Percentiles rank a stretch among this genome's conserved stretches.
phyloP scores from a whole-genome alignment of 1,140 invertebrate genomes.

The Contarinia nasturtii region DNA sequence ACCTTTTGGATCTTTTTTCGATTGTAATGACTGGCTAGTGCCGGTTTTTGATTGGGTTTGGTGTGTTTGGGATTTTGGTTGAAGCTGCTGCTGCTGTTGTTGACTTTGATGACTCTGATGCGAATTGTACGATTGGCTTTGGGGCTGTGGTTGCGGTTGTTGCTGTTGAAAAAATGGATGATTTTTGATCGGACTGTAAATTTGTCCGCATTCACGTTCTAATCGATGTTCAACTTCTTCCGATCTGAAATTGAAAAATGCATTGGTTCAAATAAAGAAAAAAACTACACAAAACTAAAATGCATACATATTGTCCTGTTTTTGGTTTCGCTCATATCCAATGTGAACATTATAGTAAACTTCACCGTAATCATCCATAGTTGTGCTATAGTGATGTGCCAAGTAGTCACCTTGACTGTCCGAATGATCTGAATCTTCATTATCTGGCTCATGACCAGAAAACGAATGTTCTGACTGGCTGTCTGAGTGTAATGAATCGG shows the following conservation, averaged over 20 bases:
- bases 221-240: constrained; percentile 23
- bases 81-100: constrained; percentile 4
- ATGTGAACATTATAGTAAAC: constrained; percentile 36
- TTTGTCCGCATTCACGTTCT: constrained; percentile 16
- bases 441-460: constrained; percentile 43
- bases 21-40: no score
- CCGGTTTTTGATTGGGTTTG: no score
- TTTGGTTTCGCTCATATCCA: constrained; percentile 19
- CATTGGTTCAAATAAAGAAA: not conserved
- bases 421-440: constrained; percentile 45
- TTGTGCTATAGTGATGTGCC: constrained; percentile 28
- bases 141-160: not conserved
- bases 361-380: constrained; percentile 27
- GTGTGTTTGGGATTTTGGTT: not conserved
- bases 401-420: constrained; percentile 40
- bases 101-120: constrained; percentile 10
- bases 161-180: constrained; percentile 21
- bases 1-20: no score
- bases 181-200: constrained; percentile 24
- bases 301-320: constrained; percentile 9
- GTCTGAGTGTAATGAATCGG: constrained; percentile 42
- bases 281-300: not conserved
- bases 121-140: constrained; percentile 8
- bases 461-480: constrained; percentile 30
- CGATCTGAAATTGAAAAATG: constrained; percentile 9